Base-by-base conservation (phyloP, 2,113 vertebrate species). In the Alectura lathami region DNA sequence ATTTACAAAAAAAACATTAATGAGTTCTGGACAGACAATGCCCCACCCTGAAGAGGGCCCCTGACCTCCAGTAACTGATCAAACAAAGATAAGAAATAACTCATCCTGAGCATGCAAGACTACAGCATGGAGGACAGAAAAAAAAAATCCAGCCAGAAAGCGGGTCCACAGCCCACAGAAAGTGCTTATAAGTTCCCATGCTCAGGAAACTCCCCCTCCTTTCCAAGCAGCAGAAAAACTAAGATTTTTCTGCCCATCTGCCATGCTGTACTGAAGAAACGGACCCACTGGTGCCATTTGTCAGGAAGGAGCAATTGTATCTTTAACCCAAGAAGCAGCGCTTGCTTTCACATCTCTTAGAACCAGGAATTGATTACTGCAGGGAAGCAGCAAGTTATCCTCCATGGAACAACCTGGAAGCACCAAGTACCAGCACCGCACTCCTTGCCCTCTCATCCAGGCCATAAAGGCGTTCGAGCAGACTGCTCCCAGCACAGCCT, bases 31-130 rank as follows among this genome's bases (percentile, higher is more conserved):
- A 92, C 48, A 93, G 89, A 89, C 84, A 92, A 84, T 21, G 21
- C n/a, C 53, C 83, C 67, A 70, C 42, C 54, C 70, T 76, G 53
- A 81, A 91, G 84, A 91, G 50, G 45, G 89, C 79, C 59, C 77
- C 73, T 87, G 53, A 88, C 59, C 95, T 88, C 54, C 59, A 88
- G 69, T 78, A 93, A 93, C 8, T 94, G 74, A 91, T 77, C 62
- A 93, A 14, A 88, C 54, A 89, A 47, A 53, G 74, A 23, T 27
- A 91, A 95, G 89, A 82, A 87, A 91, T 12, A 85, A 13, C 80
- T 89, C 88, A 62, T 80, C 45, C 59, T 69, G 53, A 94, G 24
- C 45, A 67, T 45, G n/a, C 43, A 73, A 73, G 27, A 56, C 62
- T 69, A 21, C 3, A 26, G 66, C 43, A 93, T 6, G 27, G 17